These are phyloP conservation scores for Prionailurus bengalensis DNA, from an alignment of 2,113 vertebrate species.

Conservation along the genomic window DNA sequence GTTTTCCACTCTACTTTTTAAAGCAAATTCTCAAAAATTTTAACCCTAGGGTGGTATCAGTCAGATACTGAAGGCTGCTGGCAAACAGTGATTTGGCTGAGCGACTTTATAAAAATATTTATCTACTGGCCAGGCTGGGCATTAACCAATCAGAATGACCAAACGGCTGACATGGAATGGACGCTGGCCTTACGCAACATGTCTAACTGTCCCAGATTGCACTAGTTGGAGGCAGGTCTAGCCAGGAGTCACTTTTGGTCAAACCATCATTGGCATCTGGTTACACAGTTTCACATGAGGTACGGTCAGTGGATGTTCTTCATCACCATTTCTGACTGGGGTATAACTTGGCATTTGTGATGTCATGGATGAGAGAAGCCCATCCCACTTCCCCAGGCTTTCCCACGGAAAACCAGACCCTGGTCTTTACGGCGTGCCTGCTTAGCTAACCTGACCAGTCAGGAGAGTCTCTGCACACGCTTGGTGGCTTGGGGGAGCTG, in stretches of 20 bases:
- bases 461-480: rapidly evolving
- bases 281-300: neutral
- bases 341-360: neutral
- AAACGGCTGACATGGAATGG: neutral
- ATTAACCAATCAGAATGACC: neutral
- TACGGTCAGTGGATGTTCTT: neutral
- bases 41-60: neutral
- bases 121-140: neutral
- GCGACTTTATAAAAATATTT: constrained; percentile 1
- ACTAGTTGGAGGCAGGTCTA: neutral
- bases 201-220: neutral
- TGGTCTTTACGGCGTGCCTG: neutral
- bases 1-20: neutral
- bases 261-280: neutral
- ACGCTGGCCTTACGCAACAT: neutral
- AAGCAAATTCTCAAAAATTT: constrained; percentile 1
- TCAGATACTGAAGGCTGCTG: neutral
- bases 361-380: neutral
- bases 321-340: neutral
- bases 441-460: neutral
- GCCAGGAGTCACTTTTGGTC: neutral
- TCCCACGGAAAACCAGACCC: neutral
- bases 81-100: neutral
- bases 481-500: neutral
- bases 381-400: neutral